Evolutionary conservation across 1,140 invertebrate species (phyloP).

Genomic region (Drosophila sp.): DNA sequence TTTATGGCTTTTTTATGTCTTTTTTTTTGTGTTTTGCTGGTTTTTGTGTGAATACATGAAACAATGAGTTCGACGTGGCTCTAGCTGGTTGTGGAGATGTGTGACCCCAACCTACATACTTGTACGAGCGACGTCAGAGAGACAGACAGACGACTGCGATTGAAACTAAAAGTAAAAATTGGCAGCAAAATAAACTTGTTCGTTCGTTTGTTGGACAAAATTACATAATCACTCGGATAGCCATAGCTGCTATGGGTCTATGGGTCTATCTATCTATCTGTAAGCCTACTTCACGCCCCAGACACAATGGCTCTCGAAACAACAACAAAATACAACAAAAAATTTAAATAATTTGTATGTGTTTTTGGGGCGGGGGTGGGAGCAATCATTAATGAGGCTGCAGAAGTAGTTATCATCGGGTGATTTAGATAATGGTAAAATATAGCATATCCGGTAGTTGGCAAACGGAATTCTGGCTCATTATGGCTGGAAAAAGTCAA

Average conservation of each 20-base stretch:
- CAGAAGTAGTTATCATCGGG: constrained; percentile 1
- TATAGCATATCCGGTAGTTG: constrained; percentile 11
- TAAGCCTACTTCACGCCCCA: constrained; percentile 35
- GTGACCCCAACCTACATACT: constrained; percentile 76
- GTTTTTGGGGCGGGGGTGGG: neutral
- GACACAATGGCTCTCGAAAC: constrained; percentile 38
- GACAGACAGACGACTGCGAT: constrained; percentile 23
- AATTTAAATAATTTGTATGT: constrained; percentile 45
- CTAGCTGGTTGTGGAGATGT: constrained; percentile 47
- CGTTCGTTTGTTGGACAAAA: constrained; percentile 29
- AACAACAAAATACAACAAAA: constrained; percentile 27
- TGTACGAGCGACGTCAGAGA: constrained; percentile 30
- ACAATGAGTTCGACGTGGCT: constrained; percentile 55
- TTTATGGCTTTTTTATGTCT: constrained; percentile 8
- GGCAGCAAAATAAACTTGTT: constrained; percentile 64
- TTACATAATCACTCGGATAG: constrained; percentile 62
- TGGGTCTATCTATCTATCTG: constrained; percentile 19
- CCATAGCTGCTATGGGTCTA: constrained; percentile 9
- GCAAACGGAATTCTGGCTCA: neutral
- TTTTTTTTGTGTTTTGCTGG: constrained; percentile 21
- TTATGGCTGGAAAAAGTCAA: neutral
- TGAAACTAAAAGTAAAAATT: constrained; percentile 77
- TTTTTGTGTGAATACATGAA: constrained; percentile 17
- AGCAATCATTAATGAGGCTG: constrained; percentile 5
- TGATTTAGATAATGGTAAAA: constrained; percentile 8